Percentiles rank a stretch among this genome's conserved stretches.
Conservation (phyloP, 2,888 invertebrate species). For the Cerceris ruficornis region DNA sequence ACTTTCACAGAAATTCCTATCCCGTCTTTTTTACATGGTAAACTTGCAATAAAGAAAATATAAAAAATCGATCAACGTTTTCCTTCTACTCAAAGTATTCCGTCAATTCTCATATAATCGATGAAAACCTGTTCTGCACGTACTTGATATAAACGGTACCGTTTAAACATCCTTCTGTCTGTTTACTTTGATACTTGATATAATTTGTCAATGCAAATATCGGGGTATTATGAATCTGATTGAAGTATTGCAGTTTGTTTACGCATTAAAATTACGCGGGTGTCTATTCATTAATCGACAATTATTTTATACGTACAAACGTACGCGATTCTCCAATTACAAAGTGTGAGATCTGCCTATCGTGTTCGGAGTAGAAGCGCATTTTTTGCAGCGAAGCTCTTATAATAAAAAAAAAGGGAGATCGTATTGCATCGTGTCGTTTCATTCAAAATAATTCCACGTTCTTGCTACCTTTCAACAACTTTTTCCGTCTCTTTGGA, state of each 20-base stretch:
- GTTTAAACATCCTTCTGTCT: constrained; percentile 1
- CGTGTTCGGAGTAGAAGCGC: constrained; percentile 25
- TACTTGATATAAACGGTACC: neutral
- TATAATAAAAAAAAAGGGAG: neutral
- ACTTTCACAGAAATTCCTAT: too few species aligned
- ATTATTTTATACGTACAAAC: constrained; percentile 34
- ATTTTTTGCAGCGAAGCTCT: constrained; percentile 5
- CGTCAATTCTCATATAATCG: neutral
- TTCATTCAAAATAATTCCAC: neutral
- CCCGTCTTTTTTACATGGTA: too few species aligned
- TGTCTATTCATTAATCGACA: constrained; percentile 50
- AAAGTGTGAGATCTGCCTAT: constrained; percentile 30
- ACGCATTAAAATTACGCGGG: constrained; percentile 43
- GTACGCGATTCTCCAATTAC: constrained; percentile 32
- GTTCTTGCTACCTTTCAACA: too few species aligned
- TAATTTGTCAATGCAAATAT: constrained; percentile 30
- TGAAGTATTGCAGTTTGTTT: constrained; percentile 41
- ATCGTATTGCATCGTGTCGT: neutral
- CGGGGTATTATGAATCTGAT: constrained; percentile 21
- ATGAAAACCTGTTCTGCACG: neutral
- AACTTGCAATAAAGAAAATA: too few species aligned
- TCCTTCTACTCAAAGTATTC: too few species aligned
- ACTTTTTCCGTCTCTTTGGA: too few species aligned
- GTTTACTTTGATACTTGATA: constrained; percentile 17
- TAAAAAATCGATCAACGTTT: too few species aligned